These are phyloP conservation scores for Horisme vitalbata DNA, from an alignment of 2,888 invertebrate genomes.

Conservation along the genomic window DNA sequence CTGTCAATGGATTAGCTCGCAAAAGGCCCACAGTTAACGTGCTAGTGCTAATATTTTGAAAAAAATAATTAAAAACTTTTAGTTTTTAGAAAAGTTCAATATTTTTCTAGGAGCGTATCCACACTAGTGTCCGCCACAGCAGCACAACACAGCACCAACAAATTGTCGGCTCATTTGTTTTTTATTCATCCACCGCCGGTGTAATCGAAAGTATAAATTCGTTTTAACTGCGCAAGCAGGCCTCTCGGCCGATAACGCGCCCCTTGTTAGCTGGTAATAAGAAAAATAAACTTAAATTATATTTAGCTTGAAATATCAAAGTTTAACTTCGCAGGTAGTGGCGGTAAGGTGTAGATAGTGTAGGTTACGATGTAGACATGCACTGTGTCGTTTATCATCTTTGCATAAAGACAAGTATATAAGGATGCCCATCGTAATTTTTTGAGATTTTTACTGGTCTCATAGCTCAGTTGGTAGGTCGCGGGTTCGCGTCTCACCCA, in stretches of 20 bases:
- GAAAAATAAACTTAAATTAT: slow-evolving; percentile 76
- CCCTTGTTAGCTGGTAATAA: slow-evolving; percentile 76
- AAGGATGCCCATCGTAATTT: too few relatives aligned
- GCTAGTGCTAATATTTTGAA: too few relatives aligned
- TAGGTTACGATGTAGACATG: neutral
- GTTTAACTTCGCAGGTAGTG: slow-evolving; percentile 36
- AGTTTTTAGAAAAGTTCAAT: too few relatives aligned
- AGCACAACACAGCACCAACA: slow-evolving; percentile 71
- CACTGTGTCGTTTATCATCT: too few relatives aligned
- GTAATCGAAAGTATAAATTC: slow-evolving; percentile 83
- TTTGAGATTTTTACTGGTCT: too few relatives aligned
- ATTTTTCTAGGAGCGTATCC: slow-evolving; percentile 47
- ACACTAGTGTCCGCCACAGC: slow-evolving; percentile 40
- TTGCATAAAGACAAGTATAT: too few relatives aligned
- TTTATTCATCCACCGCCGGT: slow-evolving; percentile 74
- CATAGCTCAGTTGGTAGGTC: too few relatives aligned
- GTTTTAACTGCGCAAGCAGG: slow-evolving; percentile 66
- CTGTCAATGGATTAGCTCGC: too few relatives aligned
- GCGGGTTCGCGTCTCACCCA: too few relatives aligned
- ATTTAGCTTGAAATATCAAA: slow-evolving; percentile 70
- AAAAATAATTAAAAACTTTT: too few relatives aligned
- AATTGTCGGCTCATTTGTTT: slow-evolving; percentile 81
- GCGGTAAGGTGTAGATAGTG: neutral
- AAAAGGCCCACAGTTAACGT: too few relatives aligned
- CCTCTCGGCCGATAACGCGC: slow-evolving; percentile 67